These are phyloP conservation scores for Menura novaehollandiae DNA, from an alignment of 2,113 vertebrate species.

Conservation along the genomic window DNA sequence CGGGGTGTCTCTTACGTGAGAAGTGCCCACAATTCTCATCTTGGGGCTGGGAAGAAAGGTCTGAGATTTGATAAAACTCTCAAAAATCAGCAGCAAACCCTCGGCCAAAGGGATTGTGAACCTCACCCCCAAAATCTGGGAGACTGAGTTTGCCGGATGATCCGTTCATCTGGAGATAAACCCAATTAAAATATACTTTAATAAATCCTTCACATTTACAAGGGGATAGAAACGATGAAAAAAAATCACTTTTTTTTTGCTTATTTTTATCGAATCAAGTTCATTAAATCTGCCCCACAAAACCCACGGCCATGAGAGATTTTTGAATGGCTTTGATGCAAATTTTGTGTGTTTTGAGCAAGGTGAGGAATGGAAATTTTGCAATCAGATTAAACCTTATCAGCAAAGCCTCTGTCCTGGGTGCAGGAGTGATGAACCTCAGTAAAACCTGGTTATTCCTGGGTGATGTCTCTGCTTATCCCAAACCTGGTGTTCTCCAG, in stretches of 20 bases:
- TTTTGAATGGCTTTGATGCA: not conserved
- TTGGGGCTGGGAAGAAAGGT: not conserved
- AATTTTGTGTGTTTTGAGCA: not conserved
- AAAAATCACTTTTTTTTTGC: not conserved
- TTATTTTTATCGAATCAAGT: not conserved
- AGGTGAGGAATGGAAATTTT: no score
- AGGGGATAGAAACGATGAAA: not conserved
- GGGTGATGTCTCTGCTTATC: not conserved
- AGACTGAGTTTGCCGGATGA: not conserved
- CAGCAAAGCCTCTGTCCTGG: not conserved
- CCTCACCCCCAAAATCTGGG: not conserved
- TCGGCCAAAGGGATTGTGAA: not conserved
- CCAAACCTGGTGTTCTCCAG: no score
- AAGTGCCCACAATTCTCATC: not conserved
- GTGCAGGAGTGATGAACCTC: accelerated
- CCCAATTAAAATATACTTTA: not conserved
- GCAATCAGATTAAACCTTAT: not conserved
- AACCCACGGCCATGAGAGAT: accelerated
- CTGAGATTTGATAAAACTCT: not conserved
- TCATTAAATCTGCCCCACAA: not conserved
- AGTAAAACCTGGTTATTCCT: not conserved
- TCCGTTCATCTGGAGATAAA: not conserved
- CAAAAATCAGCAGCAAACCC: not conserved
- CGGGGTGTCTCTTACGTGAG: not conserved
- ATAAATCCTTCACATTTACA: not conserved